Evolutionary conservation across 2,888 invertebrate genomes (phyloP).

Genomic region (Anodontia alba): DNA sequence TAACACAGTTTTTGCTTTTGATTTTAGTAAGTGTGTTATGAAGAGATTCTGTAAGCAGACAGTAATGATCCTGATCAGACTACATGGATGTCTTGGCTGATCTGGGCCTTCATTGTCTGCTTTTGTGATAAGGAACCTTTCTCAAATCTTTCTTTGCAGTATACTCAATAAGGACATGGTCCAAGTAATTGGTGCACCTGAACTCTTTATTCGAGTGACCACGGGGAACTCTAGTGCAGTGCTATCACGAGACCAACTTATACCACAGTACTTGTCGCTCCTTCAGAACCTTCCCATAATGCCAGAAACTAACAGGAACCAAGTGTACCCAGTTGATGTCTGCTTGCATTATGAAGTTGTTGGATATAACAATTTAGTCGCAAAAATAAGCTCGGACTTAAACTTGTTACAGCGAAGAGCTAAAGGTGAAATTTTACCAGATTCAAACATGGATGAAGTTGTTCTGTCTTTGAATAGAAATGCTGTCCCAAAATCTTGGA

Average conservation of each 20-base stretch:
- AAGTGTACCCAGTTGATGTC: constrained; percentile 78
- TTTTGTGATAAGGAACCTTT: no score
- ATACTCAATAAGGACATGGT: constrained; percentile 75
- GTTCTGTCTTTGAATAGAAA: constrained; percentile 72
- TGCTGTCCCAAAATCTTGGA: constrained; percentile 75
- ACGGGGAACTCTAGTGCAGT: constrained; percentile 52
- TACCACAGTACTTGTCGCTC: constrained; percentile 63
- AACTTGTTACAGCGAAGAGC: constrained; percentile 63
- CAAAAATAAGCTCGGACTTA: constrained; percentile 69
- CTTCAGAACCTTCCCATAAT: constrained; percentile 71
- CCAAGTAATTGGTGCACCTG: constrained; percentile 78
- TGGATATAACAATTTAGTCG: constrained; percentile 68
- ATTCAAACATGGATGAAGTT: constrained; percentile 63
- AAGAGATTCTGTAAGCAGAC: no score
- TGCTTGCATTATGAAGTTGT: constrained; percentile 78
- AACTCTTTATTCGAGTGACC: constrained; percentile 70
- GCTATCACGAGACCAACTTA: constrained; percentile 57
- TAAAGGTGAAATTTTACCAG: constrained; percentile 70
- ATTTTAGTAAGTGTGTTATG: no score
- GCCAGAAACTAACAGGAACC: constrained; percentile 72
- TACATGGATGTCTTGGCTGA: no score
- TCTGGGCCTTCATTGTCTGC: no score
- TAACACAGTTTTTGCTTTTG: no score
- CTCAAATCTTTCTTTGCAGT: constrained; percentile 58
- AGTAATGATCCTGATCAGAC: no score